Evolutionary conservation across 2,797 vertebrate genomes (phyloP).

Genomic region (Liasis olivaceus): DNA sequence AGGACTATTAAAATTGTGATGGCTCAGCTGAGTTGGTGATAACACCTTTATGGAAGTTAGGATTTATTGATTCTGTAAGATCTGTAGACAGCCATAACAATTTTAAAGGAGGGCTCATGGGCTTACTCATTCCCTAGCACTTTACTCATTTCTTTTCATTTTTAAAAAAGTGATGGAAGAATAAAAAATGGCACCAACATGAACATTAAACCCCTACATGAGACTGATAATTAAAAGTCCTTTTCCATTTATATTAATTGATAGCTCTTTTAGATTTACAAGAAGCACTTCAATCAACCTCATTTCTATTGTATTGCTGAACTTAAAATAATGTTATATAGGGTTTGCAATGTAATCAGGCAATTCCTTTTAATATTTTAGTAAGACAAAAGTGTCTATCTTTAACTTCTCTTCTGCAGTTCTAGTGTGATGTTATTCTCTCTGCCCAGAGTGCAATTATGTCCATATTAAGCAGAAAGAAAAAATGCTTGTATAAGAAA

Average conservation of each 20-base stretch:
- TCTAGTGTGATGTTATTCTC: neutral
- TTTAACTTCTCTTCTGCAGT: neutral
- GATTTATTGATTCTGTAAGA: neutral
- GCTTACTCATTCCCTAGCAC: neutral
- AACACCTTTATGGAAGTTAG: neutral
- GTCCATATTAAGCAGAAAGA: neutral
- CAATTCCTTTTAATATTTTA: neutral
- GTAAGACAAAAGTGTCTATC: neutral
- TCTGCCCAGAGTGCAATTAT: neutral
- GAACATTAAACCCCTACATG: neutral
- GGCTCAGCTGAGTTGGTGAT: neutral
- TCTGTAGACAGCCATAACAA: neutral
- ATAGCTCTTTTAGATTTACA: neutral
- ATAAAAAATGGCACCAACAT: neutral
- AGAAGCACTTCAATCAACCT: neutral
- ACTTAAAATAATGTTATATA: neutral
- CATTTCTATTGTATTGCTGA: neutral
- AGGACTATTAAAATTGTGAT: neutral
- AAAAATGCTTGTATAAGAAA: neutral
- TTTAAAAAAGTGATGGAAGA: neutral
- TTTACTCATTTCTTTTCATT: neutral
- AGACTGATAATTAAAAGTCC: neutral
- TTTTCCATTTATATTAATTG: conserved; percentile 8
- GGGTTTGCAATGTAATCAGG: conserved; percentile 14
- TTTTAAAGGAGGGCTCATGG: neutral